Evolutionary conservation across 2,113 vertebrate genomes (phyloP), one percentile per base, ranked within the genome.

Genomic region (Irena cyanogastra): DNA sequence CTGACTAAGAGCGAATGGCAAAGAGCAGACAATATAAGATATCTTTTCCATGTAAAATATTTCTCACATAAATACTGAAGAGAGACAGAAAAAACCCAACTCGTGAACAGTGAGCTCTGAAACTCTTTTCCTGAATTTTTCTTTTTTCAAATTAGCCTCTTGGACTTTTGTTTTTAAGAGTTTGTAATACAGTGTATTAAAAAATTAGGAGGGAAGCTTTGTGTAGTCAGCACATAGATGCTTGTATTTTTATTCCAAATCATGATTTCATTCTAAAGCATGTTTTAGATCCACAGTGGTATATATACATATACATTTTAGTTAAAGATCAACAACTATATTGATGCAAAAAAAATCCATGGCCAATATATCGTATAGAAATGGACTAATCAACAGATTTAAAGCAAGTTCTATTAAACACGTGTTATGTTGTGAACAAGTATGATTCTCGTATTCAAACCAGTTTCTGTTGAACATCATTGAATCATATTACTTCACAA

Each of bases 311-410:
- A 26, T 8, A 44, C 0, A 1, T 66, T 81, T 87, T 42, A 81
- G 14, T 19, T 82, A 35, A 70, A 86, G 9, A 52, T 54, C 79
- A 78, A 59, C 7, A 78, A 49, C 10, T 31, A 15, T 27, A 35
- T 31, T 27, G 7, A 22, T 35, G 19, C 22, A 31, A 50, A 70
- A 70, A 69, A 64, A 93, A 54, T 0, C 26, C 47, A 63, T 75
- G n/a, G 14, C 4, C 0, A 71, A 70, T 41, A 59, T 11, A 49
- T 9, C 0, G 0, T 59, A 47, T 21, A 70, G 14, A 74, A 86
- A 77, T n/a, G 41, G 23, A 74, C n/a, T 12, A 87, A 85, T 47
- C 7, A 75, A 81, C 64, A 45, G 3, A 33, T 64, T 64, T 56
- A 44, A 24, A 61, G 5, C 5, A 79, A 90, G 22, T 68, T 81